A percentile compares a stretch with the other conserved stretches of the same genome.
These are phyloP conservation scores for Catostomus latipinnis DNA, from an alignment of 2,797 vertebrate genomes.

Conservation along the genomic window DNA sequence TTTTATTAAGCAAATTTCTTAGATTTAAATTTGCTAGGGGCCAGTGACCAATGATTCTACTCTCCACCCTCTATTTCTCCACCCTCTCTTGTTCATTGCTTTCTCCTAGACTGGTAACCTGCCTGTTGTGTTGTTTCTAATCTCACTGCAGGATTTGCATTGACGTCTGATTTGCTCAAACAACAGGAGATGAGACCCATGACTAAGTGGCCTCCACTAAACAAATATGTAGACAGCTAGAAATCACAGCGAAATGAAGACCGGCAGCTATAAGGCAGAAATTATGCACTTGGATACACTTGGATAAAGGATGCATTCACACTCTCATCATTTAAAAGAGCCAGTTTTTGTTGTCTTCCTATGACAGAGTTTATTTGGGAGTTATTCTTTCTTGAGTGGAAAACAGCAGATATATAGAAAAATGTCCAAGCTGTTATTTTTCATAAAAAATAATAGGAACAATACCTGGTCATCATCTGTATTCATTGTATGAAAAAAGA, in stretches of 20 bases:
- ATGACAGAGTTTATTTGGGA: conserved; percentile 13
- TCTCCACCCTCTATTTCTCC: conserved; percentile 55
- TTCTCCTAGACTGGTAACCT: conserved; percentile 35
- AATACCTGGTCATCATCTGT: no score
- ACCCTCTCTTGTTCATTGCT: conserved; percentile 20
- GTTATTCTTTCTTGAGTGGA: no score
- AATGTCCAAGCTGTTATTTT: no score
- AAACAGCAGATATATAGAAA: no score
- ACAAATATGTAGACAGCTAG: conserved; percentile 32
- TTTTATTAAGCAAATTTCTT: conserved; percentile 83
- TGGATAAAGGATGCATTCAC: conserved; percentile 17
- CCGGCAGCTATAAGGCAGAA: not conserved
- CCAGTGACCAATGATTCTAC: conserved; percentile 67
- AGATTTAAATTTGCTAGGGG: conserved; percentile 73
- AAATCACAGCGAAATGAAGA: conserved; percentile 33
- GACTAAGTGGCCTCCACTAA: conserved; percentile 48
- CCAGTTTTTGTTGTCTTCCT: not conserved
- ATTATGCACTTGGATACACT: conserved; percentile 19
- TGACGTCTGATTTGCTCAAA: conserved; percentile 40
- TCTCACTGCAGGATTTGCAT: conserved; percentile 42
- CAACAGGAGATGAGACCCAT: conserved; percentile 45
- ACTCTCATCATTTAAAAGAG: not conserved
- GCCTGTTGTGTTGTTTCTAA: conserved; percentile 44
- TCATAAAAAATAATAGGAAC: no score
- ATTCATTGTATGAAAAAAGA: no score